Evolutionary conservation across 2,888 invertebrate species (phyloP).

Genomic region (Megalurothrips usitatus): DNA sequence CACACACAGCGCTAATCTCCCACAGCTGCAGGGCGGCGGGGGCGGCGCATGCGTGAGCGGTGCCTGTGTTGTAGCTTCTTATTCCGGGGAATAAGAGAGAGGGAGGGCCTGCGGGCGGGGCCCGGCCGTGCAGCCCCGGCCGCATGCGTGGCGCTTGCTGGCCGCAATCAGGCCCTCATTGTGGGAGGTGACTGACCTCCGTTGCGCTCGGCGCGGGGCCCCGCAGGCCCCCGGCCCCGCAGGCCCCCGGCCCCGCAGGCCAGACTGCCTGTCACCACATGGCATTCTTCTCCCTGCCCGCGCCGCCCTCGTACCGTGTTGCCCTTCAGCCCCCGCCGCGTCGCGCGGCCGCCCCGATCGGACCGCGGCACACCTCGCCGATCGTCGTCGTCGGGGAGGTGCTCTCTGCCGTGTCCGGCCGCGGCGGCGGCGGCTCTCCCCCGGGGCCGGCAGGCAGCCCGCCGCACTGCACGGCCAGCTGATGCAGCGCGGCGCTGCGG

Average conservation of each 20-base stretch:
- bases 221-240: not conserved
- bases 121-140: not conserved
- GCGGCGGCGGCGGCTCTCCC: no score
- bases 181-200: constrained; percentile 5
- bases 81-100: constrained; percentile 9
- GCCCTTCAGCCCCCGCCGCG: no score
- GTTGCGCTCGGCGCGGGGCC: no score
- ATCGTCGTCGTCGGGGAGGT: no score
- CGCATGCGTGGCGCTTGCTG: not conserved
- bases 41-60: not conserved
- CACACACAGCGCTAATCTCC: not conserved
- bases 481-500: no score
- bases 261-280: constrained; percentile 19
- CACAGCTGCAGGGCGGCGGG: not conserved
- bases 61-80: not conserved
- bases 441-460: no score
- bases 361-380: no score
- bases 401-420: no score
- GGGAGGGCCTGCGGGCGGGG: not conserved
- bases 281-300: not conserved
- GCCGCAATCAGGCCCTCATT: not conserved
- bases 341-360: no score
- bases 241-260: not conserved
- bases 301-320: no score
- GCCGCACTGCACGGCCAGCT: no score